Evolutionary conservation across 2,888 invertebrate genomes (phyloP).

Genomic region (Anorthoa munda): DNA sequence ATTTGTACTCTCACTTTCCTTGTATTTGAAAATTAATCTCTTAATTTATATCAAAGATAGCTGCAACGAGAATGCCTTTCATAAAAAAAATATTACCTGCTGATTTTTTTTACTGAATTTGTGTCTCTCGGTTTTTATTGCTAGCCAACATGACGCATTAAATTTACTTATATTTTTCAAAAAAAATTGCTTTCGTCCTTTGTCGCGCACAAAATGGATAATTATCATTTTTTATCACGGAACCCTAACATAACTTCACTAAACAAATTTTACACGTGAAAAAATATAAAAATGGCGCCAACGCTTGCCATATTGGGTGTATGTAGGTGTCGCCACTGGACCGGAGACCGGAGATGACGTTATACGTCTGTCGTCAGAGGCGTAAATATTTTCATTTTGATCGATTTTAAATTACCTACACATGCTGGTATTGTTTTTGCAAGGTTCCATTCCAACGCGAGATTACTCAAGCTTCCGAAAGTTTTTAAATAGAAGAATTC

Average conservation of each 20-base stretch:
- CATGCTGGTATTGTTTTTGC: background rate
- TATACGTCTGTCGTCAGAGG: slow-evolving; percentile 27
- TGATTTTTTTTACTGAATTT: too few species aligned
- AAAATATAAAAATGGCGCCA: slow-evolving; percentile 24
- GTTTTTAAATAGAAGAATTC: background rate
- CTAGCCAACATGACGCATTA: background rate
- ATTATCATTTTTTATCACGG: background rate
- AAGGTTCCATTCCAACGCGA: background rate
- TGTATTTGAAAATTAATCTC: slow-evolving; percentile 14
- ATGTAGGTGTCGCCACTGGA: slow-evolving; percentile 55
- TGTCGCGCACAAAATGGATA: background rate
- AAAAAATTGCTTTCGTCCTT: too few species aligned
- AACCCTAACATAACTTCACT: slow-evolving; percentile 30
- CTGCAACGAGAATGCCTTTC: background rate
- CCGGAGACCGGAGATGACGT: slow-evolving; percentile 67
- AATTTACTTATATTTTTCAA: background rate
- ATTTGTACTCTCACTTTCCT: slow-evolving; percentile 20
- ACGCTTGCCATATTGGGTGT: slow-evolving; percentile 46
- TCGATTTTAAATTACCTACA: slow-evolving; percentile 24
- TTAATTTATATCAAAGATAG: slow-evolving; percentile 19
- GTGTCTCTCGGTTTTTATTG: too few species aligned
- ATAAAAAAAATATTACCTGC: too few species aligned
- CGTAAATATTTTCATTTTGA: slow-evolving; percentile 11
- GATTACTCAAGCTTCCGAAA: background rate
- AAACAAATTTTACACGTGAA: slow-evolving; percentile 20